phyloP scores from a whole-genome alignment of 2,113 vertebrate species.

The Scortum barcoo region DNA sequence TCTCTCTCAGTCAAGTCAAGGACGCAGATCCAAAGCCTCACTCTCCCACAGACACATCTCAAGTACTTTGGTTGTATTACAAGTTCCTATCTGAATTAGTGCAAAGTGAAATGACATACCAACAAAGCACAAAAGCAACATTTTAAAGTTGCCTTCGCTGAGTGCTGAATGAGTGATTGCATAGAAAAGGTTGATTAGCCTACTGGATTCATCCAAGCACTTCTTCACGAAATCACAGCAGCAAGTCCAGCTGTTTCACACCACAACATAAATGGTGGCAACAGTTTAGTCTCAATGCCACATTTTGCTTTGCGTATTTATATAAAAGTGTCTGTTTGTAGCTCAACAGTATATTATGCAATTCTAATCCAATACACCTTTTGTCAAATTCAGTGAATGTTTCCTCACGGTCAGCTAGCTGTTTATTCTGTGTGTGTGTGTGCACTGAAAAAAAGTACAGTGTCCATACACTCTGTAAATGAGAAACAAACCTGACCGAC shows the following conservation, averaged over 20 bases:
- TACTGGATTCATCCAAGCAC: background rate
- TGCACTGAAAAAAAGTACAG: too few species aligned
- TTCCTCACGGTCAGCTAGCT: too few species aligned
- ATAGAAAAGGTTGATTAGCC: conserved; percentile 14
- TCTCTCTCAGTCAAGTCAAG: conserved; percentile 30
- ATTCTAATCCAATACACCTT: too few species aligned
- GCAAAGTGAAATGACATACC: background rate
- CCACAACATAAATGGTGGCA: background rate
- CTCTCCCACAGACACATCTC: background rate
- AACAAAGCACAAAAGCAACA: background rate
- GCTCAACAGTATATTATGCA: too few species aligned
- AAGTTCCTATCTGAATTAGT: background rate
- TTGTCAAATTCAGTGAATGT: too few species aligned
- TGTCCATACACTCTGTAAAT: too few species aligned
- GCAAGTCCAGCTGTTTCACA: background rate
- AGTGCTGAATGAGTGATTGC: conserved; percentile 30
- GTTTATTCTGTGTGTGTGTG: too few species aligned
- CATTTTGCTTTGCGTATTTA: background rate
- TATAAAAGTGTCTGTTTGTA: background rate
- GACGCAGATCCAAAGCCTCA: conserved; percentile 23
- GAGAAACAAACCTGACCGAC: too few species aligned
- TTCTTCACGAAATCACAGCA: background rate
- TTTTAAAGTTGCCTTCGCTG: conserved; percentile 1
- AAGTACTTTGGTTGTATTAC: conserved; percentile 6
- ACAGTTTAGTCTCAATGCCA: background rate